Percentiles rank a stretch among this genome's conserved stretches.
Conservation (phyloP, 2,113 vertebrate genomes). For the Phyllostomus discolor region DNA sequence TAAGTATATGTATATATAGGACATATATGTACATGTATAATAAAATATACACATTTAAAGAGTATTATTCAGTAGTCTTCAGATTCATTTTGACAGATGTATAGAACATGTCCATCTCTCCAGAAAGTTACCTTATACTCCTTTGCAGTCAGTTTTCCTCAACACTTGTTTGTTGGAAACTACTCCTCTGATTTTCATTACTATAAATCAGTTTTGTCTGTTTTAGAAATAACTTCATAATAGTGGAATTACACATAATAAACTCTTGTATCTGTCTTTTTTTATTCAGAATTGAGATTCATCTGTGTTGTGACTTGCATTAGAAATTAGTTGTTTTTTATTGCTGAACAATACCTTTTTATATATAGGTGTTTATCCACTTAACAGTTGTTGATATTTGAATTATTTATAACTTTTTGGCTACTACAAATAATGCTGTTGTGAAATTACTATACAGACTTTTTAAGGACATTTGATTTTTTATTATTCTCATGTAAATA, state of each 20-base stretch:
- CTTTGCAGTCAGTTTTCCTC: background rate
- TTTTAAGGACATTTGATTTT: background rate
- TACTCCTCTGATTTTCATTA: background rate
- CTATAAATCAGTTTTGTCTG: background rate
- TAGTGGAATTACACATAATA: background rate
- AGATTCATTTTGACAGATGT: constrained; percentile 9
- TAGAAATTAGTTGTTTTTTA: constrained; percentile 10
- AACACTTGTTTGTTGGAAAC: background rate
- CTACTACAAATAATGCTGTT: background rate
- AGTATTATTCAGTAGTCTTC: background rate
- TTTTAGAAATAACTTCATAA: background rate
- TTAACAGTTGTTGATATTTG: background rate
- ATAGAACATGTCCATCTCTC: background rate
- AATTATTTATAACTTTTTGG: background rate
- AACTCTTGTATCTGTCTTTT: background rate
- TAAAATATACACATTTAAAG: background rate
- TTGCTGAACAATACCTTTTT: background rate
- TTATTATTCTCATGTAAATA: constrained; percentile 23
- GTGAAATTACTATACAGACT: background rate
- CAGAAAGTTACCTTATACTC: background rate
- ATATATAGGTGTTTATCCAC: background rate
- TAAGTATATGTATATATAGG: background rate
- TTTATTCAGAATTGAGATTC: background rate
- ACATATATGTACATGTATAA: background rate
- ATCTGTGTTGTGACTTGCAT: background rate